Evolutionary conservation across 2,797 vertebrate species (phyloP), one percentile per base, ranked within the genome.

Genomic region (Trachurus trachurus): DNA sequence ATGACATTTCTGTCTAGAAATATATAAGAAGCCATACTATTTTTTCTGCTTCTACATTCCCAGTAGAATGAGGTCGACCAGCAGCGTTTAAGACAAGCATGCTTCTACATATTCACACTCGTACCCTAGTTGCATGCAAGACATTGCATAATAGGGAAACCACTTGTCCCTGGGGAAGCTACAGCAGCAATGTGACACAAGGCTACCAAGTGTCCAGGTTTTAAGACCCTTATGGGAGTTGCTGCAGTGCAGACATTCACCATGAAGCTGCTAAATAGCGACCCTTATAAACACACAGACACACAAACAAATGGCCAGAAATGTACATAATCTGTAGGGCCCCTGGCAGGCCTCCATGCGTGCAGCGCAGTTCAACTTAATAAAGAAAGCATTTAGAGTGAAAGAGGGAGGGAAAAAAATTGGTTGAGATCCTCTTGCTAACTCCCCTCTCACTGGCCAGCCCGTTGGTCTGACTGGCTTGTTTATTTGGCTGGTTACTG

Each of bases 401-500:
- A 80, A 80, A 58, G 64, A 73, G 65, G 26, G 26, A 26, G n/a
- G n/a, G 26, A 26, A 26, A 26, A 26, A 26, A 26, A 26, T 26
- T 26, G 26, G 26, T 29, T 54, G 58, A 71, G 60, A 56, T 79
- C 70, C 53, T 80, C 78, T 50, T 63, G 69, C 79, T 70, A 66
- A 66, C 49, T 39, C 52, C 34, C 58, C 56, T 49, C 70, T 80
- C 49, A 76, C 70, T 75, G 59, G 61, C 77, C 61, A 60, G 72
- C 50, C 39, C 63, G 86, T 91, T 71, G 81, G 84, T 88, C 79
- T 71, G 76, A 86, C 80, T 74, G 72, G 74, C 81, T 69, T 76
- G 78, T 92, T 91, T 91, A 91, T 92, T 73, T 88, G 88, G 85
- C 85, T 76, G 85, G 85, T 85, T 83, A 89, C 86, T 87, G 87